Base-by-base conservation (phyloP, 2,113 vertebrate species). In the Bubo bubo region DNA sequence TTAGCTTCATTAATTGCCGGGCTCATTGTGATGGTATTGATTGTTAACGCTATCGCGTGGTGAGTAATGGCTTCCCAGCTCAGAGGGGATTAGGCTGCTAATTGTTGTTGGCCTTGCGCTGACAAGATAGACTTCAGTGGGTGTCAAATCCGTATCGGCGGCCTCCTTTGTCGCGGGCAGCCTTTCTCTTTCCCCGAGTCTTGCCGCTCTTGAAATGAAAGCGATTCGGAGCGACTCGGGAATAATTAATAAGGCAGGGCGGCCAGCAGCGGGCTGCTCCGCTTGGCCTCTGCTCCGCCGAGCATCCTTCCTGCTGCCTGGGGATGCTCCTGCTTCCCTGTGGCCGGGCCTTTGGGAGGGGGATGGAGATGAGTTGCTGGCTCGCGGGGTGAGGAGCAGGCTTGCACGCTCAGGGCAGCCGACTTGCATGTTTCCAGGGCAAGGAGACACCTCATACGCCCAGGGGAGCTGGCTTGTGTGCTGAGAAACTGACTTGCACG, bases 1-100 rank as follows among this genome's bases (percentile, higher is more conserved):
- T 96, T 98, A 93, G 98, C 98, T 99, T 97, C 98, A 97, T 99
- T 99, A 99, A 99, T 98, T 98, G 98, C 98, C 95, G 89, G 97
- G 98, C 95, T 94, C 94, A 97, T 98, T 98, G 98, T 98, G 98
- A 97, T 97, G 98, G 97, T 98, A 99, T 99, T 98, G 99, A 99
- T 99, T 98, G 98, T 97, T 96, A 97, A 98, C 95, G 98, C 98
- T 98, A 98, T 97, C 76, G 92, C 97, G 88, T 97, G 96, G 97
- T 98, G 98, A 98, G 98, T 98, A 98, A 98, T 98, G 97, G 98
- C 98, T 98, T 98, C 98, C 98, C 30, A 70, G 96, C 96, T 97
- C 95, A 81, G 43, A 89, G 96, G 97, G 98, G 98, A 98, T 98
- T 98, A 98, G 97, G 98, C 98, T 97, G 98, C 98, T 99, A 99